Evolutionary conservation across 30 jellyfish, hydroid and myxozoan genomes (phyloP).

Genomic region (Cassiopea xamachana): DNA sequence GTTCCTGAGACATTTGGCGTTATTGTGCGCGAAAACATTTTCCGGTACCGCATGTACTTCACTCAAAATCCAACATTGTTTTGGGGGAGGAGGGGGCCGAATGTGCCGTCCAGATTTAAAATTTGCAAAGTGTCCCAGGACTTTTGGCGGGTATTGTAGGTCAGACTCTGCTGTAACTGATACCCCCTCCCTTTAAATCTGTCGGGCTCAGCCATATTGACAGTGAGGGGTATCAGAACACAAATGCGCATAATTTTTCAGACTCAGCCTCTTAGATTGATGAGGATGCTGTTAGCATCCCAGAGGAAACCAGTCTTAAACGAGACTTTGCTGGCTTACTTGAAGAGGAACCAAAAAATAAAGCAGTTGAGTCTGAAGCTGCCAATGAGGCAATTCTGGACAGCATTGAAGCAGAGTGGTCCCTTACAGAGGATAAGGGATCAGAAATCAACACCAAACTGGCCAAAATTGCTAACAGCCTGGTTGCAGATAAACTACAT

Average conservation of each 20-base stretch:
- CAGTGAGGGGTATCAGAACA: not conserved
- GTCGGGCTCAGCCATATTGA: not conserved
- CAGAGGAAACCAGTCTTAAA: slow-evolving; percentile 29
- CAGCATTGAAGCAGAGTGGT: slow-evolving; percentile 17
- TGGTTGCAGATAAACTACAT: slow-evolving; percentile 4
- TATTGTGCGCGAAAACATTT: no score
- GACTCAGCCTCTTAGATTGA: slow-evolving; percentile 7
- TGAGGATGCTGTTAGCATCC: slow-evolving; percentile 7
- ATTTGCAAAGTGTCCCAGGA: no score
- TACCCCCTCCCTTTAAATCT: not conserved
- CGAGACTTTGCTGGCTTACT: slow-evolving; percentile 4
- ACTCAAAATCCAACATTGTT: no score
- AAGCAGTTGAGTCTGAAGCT: slow-evolving; percentile 9
- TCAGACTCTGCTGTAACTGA: not conserved
- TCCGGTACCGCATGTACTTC: no score
- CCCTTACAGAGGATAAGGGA: slow-evolving; percentile 14
- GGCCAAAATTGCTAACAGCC: slow-evolving; percentile 27
- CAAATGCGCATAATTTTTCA: not conserved
- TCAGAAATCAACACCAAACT: slow-evolving; percentile 21
- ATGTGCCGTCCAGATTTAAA: no score
- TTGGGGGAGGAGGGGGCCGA: no score
- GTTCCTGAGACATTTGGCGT: no score
- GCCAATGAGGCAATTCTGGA: slow-evolving; percentile 26
- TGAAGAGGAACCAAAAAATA: slow-evolving; percentile 20
- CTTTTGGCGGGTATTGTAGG: not conserved